phyloP scores from a whole-genome alignment of 2,888 invertebrate species.

The Scaptodrosophila latifasciaeformis region DNA sequence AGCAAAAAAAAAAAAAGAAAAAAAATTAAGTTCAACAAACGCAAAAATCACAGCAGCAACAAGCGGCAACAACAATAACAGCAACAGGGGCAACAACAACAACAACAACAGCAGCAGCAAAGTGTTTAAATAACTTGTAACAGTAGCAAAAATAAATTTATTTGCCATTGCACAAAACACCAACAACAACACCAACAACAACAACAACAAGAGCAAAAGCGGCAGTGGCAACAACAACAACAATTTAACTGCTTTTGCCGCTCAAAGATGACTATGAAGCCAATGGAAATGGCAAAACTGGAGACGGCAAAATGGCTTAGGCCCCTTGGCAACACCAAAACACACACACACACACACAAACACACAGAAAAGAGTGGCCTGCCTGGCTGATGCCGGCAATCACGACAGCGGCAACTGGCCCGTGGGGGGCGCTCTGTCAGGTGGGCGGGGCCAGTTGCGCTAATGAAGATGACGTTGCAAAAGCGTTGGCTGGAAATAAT shows the following conservation, averaged over 20 bases:
- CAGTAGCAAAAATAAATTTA: slow-evolving; percentile 59
- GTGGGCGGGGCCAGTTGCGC: neutral
- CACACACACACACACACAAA: too few relatives aligned
- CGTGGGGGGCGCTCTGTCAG: slow-evolving; percentile 4
- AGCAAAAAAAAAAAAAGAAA: too few relatives aligned
- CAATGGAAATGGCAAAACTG: slow-evolving; percentile 25
- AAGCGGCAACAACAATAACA: slow-evolving; percentile 23
- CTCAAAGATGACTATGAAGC: slow-evolving; percentile 19
- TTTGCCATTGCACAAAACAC: slow-evolving; percentile 47
- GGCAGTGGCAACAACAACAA: slow-evolving; percentile 3
- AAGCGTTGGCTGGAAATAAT: slow-evolving; percentile 26
- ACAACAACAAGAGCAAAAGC: slow-evolving; percentile 6
- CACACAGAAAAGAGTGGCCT: too few relatives aligned
- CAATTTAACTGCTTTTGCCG: slow-evolving; percentile 6
- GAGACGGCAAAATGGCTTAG: slow-evolving; percentile 6
- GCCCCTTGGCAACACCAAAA: slow-evolving; percentile 31
- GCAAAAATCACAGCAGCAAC: too few relatives aligned
- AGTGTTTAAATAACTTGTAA: slow-evolving; percentile 61
- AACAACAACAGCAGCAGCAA: slow-evolving; percentile 26
- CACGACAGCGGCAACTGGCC: slow-evolving; percentile 3
- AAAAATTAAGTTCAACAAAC: slow-evolving; percentile 1
- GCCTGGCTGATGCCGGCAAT: slow-evolving; percentile 9
- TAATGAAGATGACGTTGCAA: slow-evolving; percentile 66
- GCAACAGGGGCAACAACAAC: slow-evolving; percentile 27
- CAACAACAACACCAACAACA: neutral